A percentile compares a stretch with the other conserved stretches of the same genome.
Conservation (phyloP, 2,888 invertebrate species). For the Lepidocyrtoides sp. region DNA sequence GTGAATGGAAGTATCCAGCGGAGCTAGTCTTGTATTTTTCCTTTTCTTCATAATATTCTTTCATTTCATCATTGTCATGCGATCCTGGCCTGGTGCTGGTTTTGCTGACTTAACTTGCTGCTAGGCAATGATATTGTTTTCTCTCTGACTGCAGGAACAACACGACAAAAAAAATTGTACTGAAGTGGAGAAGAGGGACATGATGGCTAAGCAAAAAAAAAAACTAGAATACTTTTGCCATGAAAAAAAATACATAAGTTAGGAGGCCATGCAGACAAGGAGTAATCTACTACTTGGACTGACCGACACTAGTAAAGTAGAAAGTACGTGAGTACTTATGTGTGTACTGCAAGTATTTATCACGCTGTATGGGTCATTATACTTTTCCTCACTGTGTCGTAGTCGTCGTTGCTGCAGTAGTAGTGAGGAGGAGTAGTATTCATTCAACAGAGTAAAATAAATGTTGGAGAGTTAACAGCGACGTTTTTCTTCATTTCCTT, state of each 20-base stretch:
- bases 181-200: neutral
- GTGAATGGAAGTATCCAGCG: constrained; percentile 71
- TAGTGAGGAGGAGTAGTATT: neutral
- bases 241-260: too few relatives aligned
- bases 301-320: neutral
- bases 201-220: neutral
- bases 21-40: constrained; percentile 54
- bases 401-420: neutral
- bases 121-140: constrained; percentile 1
- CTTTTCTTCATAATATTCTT: constrained; percentile 1
- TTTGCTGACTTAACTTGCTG: constrained; percentile 19
- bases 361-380: neutral
- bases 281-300: too few relatives aligned
- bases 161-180: neutral
- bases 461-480: neutral
- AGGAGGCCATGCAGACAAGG: too few relatives aligned
- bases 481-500: constrained; percentile 24
- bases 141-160: neutral
- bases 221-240: neutral
- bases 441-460: neutral
- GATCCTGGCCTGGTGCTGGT: neutral
- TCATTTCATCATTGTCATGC: constrained; percentile 3
- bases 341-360: neutral
- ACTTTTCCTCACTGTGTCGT: neutral
- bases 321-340: neutral